A percentile compares a stretch with the other conserved stretches of the same genome.
Conservation (phyloP, 2,797 vertebrate genomes). For the Eurystomus glaucurus region DNA sequence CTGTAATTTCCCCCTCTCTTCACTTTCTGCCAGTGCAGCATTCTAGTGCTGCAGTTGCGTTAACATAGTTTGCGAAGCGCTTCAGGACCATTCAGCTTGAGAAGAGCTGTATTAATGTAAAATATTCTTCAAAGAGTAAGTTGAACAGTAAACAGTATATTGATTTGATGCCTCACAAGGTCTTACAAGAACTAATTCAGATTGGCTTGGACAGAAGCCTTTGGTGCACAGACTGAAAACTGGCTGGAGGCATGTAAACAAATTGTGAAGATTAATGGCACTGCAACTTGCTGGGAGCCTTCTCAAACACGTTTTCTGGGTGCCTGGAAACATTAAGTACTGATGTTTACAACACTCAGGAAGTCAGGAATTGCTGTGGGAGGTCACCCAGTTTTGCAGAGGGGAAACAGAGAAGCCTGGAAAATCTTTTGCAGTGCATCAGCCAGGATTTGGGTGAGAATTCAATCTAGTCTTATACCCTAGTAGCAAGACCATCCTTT, state of each 20-base stretch:
- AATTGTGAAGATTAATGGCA: slow-evolving; percentile 45
- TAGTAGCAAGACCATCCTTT: neutral
- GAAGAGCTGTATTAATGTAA: slow-evolving; percentile 53
- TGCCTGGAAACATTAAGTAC: neutral
- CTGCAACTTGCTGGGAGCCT: neutral
- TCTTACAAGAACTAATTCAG: slow-evolving; percentile 59
- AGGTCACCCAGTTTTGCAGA: neutral
- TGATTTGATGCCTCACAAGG: slow-evolving; percentile 53
- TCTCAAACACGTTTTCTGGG: neutral
- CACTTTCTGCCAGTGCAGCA: slow-evolving; percentile 1
- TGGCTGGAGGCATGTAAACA: slow-evolving; percentile 46
- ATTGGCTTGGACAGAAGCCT: slow-evolving; percentile 21
- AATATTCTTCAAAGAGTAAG: slow-evolving; percentile 57
- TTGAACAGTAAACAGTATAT: slow-evolving; percentile 60
- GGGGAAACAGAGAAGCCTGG: neutral
- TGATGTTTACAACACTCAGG: neutral
- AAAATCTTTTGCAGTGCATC: neutral
- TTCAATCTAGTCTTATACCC: neutral
- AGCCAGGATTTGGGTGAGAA: neutral
- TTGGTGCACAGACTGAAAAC: slow-evolving; percentile 13
- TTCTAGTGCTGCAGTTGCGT: slow-evolving; percentile 42
- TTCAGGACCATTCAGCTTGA: slow-evolving; percentile 49
- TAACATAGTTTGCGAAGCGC: slow-evolving; percentile 21
- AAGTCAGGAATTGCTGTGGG: neutral
- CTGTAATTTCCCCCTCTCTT: slow-evolving; percentile 20